Base-by-base conservation (phyloP, 2,888 invertebrate species). In the Hemicrepidius hirtus region DNA sequence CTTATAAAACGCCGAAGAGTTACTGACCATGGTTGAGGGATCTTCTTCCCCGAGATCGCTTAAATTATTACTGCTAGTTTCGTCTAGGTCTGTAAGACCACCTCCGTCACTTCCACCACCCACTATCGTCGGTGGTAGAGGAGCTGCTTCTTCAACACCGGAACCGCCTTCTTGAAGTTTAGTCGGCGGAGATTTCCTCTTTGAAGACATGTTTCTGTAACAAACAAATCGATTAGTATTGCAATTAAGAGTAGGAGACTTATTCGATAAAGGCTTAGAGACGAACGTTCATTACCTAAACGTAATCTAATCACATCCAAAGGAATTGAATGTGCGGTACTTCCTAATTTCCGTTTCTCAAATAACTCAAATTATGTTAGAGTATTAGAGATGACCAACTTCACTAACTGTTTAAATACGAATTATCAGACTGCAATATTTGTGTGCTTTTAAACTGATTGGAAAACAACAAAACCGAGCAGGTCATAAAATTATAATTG, bases 131-230 rank as follows among this genome's bases (percentile, higher is more conserved):
- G 83, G 82, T 63, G 83, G 83, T 72, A 79, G 78, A 74, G 77
- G 81, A 66, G 74, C 79, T 74, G 74, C 88, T 79, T 90, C 89
- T 80, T 90, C 90, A 81, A 89, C 88, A 84, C 82, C 90, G 74
- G 80, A 76, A 85, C 87, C 89, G 87, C 89, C 93, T 91, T 96
- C 95, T 86, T 91, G 90, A 88, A 96, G 91, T 91, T 97, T 97
- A 83, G 95, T 95, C 87, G 97, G 97, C 87, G 96, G 96, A 87
- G 96, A 97, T 90, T 97, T 97, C 89, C 97, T 93, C 93, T 97
- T 97, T 89, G 96, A 96, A 92, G 96, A 97, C 97, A 97, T 97
- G 90, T 93, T 96, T 92, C 94, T 94, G 92, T 77, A 90, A 91
- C 87, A 89, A 88, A 87, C 28, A 83, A 79, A 59, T 71, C 74